A percentile compares a stretch with the other conserved stretches of the same genome.
phyloP scores from a whole-genome alignment of 2,797 vertebrate genomes.

The Hemitrygon akajei region DNA sequence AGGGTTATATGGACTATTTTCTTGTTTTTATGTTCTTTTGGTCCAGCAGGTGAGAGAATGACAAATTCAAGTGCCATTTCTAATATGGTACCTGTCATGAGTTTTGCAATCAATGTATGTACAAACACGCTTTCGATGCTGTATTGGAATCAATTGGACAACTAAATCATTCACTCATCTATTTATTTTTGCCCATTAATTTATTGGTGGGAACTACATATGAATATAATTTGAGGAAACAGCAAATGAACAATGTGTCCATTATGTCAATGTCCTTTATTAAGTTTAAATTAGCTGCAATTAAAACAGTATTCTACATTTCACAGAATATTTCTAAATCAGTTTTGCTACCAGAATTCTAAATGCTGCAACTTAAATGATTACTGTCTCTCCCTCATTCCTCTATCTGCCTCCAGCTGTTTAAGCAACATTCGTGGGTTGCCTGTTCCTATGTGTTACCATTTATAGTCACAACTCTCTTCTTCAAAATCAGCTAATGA shows the following conservation, averaged over 20 bases:
- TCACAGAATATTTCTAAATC: background rate
- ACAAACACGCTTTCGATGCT: no score
- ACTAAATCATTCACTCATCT: no score
- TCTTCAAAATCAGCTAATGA: background rate
- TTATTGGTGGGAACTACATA: background rate
- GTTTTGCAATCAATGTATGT: no score
- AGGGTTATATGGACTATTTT: no score
- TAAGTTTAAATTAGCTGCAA: background rate
- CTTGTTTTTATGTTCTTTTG: no score
- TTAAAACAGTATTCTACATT: background rate
- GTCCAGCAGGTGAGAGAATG: no score
- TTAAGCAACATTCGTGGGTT: background rate
- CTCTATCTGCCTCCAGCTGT: background rate
- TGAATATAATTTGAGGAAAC: background rate
- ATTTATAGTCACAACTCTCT: background rate
- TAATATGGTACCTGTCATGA: no score
- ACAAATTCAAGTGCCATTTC: no score
- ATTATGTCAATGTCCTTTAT: background rate
- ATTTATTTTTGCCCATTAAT: no score
- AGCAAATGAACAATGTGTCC: background rate
- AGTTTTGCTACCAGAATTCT: background rate
- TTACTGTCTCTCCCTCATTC: background rate
- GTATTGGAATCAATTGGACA: no score
- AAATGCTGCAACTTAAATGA: background rate
- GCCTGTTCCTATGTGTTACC: background rate